A percentile compares a stretch with the other conserved stretches of the same genome.
Evolutionary conservation across 1,140 invertebrate species (phyloP).

Genomic region (Dreissena polymorpha): DNA sequence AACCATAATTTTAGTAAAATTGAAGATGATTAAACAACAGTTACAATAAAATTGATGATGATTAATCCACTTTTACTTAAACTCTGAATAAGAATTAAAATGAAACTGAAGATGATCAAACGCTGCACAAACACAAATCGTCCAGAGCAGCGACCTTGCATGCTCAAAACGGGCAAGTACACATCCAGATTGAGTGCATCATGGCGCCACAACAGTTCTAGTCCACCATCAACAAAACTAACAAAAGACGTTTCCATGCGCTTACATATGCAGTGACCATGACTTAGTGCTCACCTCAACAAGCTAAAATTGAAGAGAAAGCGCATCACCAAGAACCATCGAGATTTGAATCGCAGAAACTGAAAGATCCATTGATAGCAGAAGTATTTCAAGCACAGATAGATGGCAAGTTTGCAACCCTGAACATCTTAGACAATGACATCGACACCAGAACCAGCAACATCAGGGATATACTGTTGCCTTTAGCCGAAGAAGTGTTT

Average conservation of each 20-base stretch:
- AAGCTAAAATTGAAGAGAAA: constrained; percentile 30
- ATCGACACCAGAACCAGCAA: constrained; percentile 41
- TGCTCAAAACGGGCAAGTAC: constrained; percentile 16
- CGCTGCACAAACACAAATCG: background rate
- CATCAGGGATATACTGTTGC: background rate
- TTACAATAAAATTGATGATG: too few species aligned
- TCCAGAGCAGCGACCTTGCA: constrained; percentile 15
- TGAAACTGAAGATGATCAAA: constrained; percentile 16
- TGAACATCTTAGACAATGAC: constrained; percentile 40
- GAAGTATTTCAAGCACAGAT: constrained; percentile 49
- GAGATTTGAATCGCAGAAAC: constrained; percentile 47
- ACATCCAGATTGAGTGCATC: constrained; percentile 60
- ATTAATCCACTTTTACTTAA: too few species aligned
- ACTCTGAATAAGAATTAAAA: too few species aligned
- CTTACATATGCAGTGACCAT: constrained; percentile 60
- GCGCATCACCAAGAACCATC: background rate
- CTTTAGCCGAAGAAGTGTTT: too few species aligned
- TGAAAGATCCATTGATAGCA: constrained; percentile 49
- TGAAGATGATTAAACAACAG: too few species aligned
- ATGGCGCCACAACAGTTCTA: constrained; percentile 35
- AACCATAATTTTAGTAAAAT: too few species aligned
- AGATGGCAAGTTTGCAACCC: constrained; percentile 49
- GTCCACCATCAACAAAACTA: constrained; percentile 55
- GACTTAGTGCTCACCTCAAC: constrained; percentile 57
- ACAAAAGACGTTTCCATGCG: constrained; percentile 52